These are phyloP conservation scores for Leptestheria dahalacensis DNA, from an alignment of 1,140 invertebrate species.

Conservation along the genomic window DNA sequence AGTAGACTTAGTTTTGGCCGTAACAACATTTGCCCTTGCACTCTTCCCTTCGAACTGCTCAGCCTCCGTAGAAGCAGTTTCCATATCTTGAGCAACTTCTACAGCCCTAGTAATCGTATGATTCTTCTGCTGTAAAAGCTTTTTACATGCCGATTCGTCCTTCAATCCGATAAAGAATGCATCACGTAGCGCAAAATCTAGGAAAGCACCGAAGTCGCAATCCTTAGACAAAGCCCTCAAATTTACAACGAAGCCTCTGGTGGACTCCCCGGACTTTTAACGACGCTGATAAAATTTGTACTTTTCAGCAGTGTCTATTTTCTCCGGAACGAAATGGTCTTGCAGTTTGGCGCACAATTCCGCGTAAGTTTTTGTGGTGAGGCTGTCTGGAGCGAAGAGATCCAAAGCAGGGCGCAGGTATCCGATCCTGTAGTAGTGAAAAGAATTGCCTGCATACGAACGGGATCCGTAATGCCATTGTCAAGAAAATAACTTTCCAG, in stretches of 20 bases:
- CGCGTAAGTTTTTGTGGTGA: conserved; percentile 5
- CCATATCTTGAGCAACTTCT: too few relatives aligned
- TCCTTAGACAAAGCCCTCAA: not conserved
- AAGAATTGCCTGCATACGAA: not conserved
- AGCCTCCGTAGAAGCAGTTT: too few relatives aligned
- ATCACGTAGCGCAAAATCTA: not conserved
- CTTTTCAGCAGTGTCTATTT: conserved; percentile 11
- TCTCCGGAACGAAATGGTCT: conserved; percentile 6
- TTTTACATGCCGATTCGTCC: too few relatives aligned
- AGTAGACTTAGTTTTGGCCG: too few relatives aligned
- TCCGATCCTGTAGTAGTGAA: not conserved
- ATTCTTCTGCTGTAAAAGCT: too few relatives aligned
- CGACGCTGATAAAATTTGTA: too few relatives aligned
- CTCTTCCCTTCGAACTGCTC: too few relatives aligned
- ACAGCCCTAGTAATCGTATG: too few relatives aligned
- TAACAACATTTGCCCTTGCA: too few relatives aligned
- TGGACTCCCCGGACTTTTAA: not conserved
- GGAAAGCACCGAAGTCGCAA: not conserved
- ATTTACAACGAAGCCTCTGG: conserved; percentile 3
- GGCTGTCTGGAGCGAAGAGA: conserved; percentile 5
- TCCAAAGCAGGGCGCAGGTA: not conserved
- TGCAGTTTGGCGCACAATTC: not conserved
- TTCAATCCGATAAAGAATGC: not conserved
- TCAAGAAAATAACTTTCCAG: not conserved
- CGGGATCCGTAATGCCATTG: not conserved